Evolutionary conservation across 92 coral and sea anemone species (phyloP), one percentile per base, ranked within the genome.

Genomic region (Paramuricea clavata): DNA sequence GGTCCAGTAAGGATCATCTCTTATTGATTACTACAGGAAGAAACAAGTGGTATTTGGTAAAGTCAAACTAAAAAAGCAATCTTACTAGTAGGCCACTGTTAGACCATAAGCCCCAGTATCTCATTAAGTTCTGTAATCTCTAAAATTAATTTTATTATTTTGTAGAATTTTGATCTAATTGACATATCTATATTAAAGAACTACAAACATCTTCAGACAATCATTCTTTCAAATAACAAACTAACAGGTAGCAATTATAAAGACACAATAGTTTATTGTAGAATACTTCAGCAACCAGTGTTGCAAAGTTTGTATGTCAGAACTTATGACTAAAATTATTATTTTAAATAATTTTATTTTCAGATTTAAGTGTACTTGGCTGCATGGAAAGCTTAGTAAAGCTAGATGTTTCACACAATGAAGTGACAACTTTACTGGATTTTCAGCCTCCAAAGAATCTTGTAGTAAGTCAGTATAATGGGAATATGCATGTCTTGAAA

Each of bases 401-500:
- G 19, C 96, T 95, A 64, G 98, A 94, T 83, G 98, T 92, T 22
- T 94, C 98, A 8, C 96, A 95, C 65, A 95, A 95, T 83, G 80
- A 93, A 22, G 94, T 95, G 16, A 87, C 92, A 15, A 89, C 91
- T 47, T 82, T 95, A 31, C 86, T 95, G 85, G 96, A 95, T 73
- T 95, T 95, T 81, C 77, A 82, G 47, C 98, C 98, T 57, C 98
- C 98, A 27, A 88, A 89, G 54, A 97, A 90, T 34, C 78, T 95
- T 32, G 87, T 97, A 93, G 98, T 95, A 72, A 81, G 94, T 50
- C 43, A n/a, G n/a, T n/a, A n/a, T n/a, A n/a, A n/a, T n/a, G n/a
- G n/a, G n/a, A n/a, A n/a, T n/a, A n/a, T n/a, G n/a, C n/a, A n/a
- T n/a, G n/a, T n/a, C n/a, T n/a, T n/a, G n/a, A n/a, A n/a, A n/a